These are phyloP conservation scores for Sinodicranocentrus sp. DNA, from an alignment of 2,888 invertebrate genomes.

Conservation along the genomic window DNA sequence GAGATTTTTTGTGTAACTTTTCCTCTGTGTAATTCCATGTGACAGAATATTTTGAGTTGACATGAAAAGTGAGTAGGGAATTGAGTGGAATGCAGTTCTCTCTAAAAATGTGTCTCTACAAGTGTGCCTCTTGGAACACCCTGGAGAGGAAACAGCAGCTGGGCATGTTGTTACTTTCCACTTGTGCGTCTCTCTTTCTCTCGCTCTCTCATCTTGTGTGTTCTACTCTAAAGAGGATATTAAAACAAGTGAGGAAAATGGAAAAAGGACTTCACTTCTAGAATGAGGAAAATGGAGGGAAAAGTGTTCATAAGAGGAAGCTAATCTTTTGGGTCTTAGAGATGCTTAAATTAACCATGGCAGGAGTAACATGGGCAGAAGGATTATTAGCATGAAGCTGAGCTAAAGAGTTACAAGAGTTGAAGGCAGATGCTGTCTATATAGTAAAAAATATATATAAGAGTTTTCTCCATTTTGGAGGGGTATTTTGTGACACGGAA, in stretches of 20 bases:
- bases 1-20: no score
- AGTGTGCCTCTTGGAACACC: neutral
- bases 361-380: constrained; percentile 12
- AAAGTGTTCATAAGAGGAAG: constrained; percentile 32
- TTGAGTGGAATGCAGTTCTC: neutral
- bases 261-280: neutral
- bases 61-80: neutral
- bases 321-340: constrained; percentile 33
- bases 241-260: neutral
- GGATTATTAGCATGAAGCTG: constrained; percentile 56
- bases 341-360: constrained; percentile 62
- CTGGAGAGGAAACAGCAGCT: neutral
- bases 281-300: neutral
- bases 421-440: constrained; percentile 17
- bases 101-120: neutral
- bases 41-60: constrained; percentile 17
- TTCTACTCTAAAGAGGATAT: no score
- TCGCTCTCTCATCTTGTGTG: no score
- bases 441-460: no score
- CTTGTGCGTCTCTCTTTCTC: neutral
- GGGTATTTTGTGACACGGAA: no score
- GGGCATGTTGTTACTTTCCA: neutral
- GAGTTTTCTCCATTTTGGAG: no score
- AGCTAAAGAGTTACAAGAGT: constrained; percentile 6
- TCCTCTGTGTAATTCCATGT: constrained; percentile 24